phyloP scores from a whole-genome alignment of 2,888 invertebrate species.

The Yponomeuta sedellus region DNA sequence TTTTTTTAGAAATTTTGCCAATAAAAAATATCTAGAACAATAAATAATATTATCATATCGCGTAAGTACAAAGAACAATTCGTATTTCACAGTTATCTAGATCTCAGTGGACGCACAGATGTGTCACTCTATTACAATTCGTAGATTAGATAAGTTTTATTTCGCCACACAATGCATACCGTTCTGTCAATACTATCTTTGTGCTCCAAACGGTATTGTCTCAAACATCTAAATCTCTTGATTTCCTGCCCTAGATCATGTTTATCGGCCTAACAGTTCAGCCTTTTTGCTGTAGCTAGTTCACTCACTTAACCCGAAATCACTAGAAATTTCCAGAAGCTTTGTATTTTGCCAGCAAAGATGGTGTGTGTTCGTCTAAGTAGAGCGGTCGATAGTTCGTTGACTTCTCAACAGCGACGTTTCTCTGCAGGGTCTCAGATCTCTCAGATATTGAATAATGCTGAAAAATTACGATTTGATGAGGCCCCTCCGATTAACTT shows the following conservation, averaged over 20 bases:
- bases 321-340: not conserved
- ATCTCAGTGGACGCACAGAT: not conserved
- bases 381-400: constrained; percentile 1
- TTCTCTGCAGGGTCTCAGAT: not conserved
- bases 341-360: not conserved
- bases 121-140: not conserved
- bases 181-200: not conserved
- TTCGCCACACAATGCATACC: not conserved
- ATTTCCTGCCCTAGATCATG: not conserved
- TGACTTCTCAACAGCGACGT: not conserved
- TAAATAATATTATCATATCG: not conserved
- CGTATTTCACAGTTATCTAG: not conserved
- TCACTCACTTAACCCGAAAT: not conserved
- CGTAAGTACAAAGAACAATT: not conserved
- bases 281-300: not conserved
- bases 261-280: not conserved
- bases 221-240: not conserved
- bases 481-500: not conserved
- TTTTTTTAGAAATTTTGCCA: not conserved
- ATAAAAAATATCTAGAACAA: constrained; percentile 1
- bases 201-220: not conserved
- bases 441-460: not conserved
- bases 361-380: not conserved
- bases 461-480: not conserved
- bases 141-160: not conserved